A percentile compares a stretch with the other conserved stretches of the same genome.
Conservation (phyloP, 2,113 vertebrate species). For the Chloebia gouldiae region DNA sequence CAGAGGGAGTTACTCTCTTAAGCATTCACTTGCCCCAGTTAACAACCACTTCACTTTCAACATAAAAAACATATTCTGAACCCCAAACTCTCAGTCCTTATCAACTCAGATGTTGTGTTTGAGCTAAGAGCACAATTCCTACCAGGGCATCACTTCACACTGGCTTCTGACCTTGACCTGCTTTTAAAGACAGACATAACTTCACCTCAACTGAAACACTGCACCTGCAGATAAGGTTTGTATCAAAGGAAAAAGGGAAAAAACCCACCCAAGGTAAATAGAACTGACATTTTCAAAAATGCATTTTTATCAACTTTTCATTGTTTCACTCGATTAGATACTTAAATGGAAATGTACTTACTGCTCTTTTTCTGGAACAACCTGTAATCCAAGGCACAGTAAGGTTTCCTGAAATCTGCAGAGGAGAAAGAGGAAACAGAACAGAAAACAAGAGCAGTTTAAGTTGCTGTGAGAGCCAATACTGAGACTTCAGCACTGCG, state of each 20-base stretch:
- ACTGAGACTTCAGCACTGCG: not conserved
- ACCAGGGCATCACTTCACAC: not conserved
- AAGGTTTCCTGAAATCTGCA: constrained; percentile 87
- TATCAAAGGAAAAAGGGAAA: not conserved
- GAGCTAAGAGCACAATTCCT: not conserved
- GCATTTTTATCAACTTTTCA: not conserved
- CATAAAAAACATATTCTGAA: not conserved
- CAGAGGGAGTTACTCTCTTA: not conserved
- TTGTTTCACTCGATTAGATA: not conserved
- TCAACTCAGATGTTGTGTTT: not conserved
- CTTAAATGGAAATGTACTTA: constrained; percentile 78
- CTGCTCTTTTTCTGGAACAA: constrained; percentile 97
- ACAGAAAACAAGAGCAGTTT: constrained; percentile 38
- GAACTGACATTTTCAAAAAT: not conserved
- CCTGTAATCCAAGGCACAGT: constrained; percentile 93
- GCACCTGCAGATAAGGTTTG: not conserved
- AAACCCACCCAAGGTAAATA: not conserved
- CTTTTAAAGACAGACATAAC: not conserved
- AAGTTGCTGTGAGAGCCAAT: not conserved
- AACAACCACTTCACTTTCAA: not conserved
- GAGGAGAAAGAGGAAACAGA: constrained; percentile 59
- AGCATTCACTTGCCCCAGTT: not conserved
- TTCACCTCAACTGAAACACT: not conserved
- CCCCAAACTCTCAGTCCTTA: not conserved
- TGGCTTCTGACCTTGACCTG: not conserved